These are phyloP conservation scores for Apocrypta bakeri DNA, from an alignment of 1,140 invertebrate genomes.

Conservation along the genomic window DNA sequence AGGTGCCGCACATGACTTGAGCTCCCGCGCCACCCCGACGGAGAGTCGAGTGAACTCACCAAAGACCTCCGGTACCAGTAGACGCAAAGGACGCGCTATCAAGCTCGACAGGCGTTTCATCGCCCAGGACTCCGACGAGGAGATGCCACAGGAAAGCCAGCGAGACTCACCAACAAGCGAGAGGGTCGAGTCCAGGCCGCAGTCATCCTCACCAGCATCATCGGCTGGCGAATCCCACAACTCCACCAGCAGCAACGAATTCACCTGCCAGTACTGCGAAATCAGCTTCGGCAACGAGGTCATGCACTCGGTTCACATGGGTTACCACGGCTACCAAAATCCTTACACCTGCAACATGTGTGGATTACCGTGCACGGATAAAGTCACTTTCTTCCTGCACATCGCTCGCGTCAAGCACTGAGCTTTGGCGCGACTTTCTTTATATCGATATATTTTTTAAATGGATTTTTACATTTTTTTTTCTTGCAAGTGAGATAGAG, in stretches of 20 bases:
- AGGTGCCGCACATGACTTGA: not conserved
- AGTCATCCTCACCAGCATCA: not conserved
- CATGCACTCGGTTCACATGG: slow-evolving; percentile 97
- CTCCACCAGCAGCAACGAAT: slow-evolving; percentile 16
- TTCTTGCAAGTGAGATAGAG: not conserved
- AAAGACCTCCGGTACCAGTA: slow-evolving; percentile 73
- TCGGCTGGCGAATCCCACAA: not conserved
- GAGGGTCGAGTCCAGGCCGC: not conserved
- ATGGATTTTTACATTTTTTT: not conserved
- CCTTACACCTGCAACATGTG: slow-evolving; percentile 97
- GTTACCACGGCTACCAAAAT: slow-evolving; percentile 92
- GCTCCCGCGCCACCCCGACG: not conserved
- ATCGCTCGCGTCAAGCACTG: slow-evolving; percentile 88
- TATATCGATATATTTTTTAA: not conserved
- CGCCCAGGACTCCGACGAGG: slow-evolving; percentile 70
- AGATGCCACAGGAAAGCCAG: slow-evolving; percentile 61
- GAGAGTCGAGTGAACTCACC: not conserved
- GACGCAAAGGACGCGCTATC: slow-evolving; percentile 86
- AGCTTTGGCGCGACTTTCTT: slow-evolving; percentile 50
- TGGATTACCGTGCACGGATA: slow-evolving; percentile 86
- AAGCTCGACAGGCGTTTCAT: slow-evolving; percentile 81
- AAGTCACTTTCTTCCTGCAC: slow-evolving; percentile 93
- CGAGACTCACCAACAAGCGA: not conserved
- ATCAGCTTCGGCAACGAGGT: slow-evolving; percentile 92
- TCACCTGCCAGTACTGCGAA: slow-evolving; percentile 87